A percentile compares a stretch with the other conserved stretches of the same genome.
Evolutionary conservation across 2,113 vertebrate species (phyloP).

Genomic region (Macaca nemestrina): DNA sequence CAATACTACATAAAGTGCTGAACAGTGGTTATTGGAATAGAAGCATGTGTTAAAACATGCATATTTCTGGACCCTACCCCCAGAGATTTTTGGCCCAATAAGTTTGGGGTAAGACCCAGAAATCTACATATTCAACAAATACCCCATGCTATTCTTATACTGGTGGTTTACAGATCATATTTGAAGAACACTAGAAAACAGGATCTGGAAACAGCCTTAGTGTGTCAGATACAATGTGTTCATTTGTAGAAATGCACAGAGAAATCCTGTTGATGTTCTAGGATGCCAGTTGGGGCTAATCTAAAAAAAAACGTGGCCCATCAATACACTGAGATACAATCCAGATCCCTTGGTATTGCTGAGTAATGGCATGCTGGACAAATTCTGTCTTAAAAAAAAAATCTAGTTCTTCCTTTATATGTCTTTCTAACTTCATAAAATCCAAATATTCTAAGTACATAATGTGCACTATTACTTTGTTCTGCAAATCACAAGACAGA

Average conservation of each 20-base stretch:
- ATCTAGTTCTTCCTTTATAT: neutral
- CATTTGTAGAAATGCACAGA: neutral
- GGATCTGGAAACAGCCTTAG: neutral
- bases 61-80: neutral
- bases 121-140: neutral
- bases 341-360: neutral
- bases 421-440: neutral
- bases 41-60: neutral
- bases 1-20: neutral
- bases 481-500: slow-evolving; percentile 8
- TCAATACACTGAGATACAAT: neutral
- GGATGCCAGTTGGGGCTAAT: neutral
- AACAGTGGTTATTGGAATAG: neutral
- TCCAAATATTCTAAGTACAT: neutral
- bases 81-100: neutral
- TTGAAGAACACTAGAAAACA: neutral
- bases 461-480: neutral
- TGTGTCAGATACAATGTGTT: neutral
- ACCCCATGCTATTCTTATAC: neutral
- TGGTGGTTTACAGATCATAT: neutral
- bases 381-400: neutral
- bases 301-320: neutral
- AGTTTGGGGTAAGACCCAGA: neutral
- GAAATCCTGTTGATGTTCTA: neutral
- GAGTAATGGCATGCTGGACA: neutral